Conservation (phyloP, 2,888 invertebrate species). For the Quadroppia sp. region DNA sequence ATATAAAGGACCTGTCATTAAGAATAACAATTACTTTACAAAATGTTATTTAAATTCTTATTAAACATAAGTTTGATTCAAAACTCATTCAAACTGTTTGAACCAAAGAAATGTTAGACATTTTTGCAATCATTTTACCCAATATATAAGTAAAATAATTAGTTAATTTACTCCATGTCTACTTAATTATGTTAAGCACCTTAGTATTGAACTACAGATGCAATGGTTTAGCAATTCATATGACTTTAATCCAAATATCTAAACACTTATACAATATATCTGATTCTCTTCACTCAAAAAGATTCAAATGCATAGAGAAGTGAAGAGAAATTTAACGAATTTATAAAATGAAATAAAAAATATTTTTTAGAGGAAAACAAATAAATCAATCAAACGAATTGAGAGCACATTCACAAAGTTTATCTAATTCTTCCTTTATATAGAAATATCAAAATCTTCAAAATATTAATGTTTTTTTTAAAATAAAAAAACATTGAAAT, state of each 20-base stretch:
- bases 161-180: no score
- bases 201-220: no score
- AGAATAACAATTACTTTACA: neutral
- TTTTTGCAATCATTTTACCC: neutral
- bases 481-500: neutral
- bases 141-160: neutral
- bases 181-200: no score
- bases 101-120: slow-evolving; percentile 2
- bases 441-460: no score
- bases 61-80: no score
- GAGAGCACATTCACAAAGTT: neutral
- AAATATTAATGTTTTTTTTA: no score
- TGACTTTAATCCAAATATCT: slow-evolving; percentile 2
- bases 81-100: no score
- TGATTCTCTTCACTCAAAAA: neutral
- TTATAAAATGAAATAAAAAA: neutral
- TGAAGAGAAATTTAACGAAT: neutral
- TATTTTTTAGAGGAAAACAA: neutral
- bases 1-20: slow-evolving; percentile 29
- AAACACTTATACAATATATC: neutral
- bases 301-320: neutral
- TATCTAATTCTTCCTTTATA: slow-evolving; percentile 1
- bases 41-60: neutral
- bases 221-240: neutral
- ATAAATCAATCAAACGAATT: neutral